Conservation (phyloP, 2,113 vertebrate species). For the Tachycineta bicolor region DNA sequence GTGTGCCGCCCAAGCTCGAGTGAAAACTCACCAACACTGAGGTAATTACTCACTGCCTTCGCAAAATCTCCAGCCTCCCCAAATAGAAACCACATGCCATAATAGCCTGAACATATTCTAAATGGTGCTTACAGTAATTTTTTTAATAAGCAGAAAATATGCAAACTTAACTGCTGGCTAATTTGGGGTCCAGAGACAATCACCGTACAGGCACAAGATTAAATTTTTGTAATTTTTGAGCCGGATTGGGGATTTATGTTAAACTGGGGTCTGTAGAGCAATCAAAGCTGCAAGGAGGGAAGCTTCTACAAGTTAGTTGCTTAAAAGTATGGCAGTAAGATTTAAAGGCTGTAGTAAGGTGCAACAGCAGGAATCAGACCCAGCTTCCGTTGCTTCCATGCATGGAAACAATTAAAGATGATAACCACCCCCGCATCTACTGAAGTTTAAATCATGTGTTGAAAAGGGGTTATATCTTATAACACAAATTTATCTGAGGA, state of each 20-base stretch:
- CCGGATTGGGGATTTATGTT: constrained; percentile 66
- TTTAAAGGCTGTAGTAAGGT: background rate
- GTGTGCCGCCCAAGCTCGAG: constrained; percentile 75
- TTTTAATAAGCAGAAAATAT: constrained; percentile 96
- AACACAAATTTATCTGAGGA: background rate
- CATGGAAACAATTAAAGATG: constrained; percentile 25
- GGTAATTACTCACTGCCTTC: constrained; percentile 84
- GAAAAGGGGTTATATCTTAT: background rate
- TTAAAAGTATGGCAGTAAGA: background rate
- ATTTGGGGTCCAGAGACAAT: constrained; percentile 78
- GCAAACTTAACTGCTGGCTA: constrained; percentile 85
- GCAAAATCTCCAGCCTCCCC: constrained; percentile 81
- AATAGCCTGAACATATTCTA: constrained; percentile 76
- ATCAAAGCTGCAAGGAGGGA: constrained; percentile 52
- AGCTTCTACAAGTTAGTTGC: background rate
- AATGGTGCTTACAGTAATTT: constrained; percentile 84
- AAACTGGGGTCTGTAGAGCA: constrained; percentile 2
- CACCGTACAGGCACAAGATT: background rate
- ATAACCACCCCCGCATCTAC: background rate
- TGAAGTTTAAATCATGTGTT: background rate
- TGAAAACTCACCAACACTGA: constrained; percentile 77
- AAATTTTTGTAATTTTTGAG: constrained; percentile 54
- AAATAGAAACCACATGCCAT: constrained; percentile 98
- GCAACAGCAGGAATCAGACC: constrained; percentile 3
- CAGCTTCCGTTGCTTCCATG: constrained; percentile 11